Conservation (phyloP, 2,113 vertebrate species). For the Oreochromis aureus region DNA sequence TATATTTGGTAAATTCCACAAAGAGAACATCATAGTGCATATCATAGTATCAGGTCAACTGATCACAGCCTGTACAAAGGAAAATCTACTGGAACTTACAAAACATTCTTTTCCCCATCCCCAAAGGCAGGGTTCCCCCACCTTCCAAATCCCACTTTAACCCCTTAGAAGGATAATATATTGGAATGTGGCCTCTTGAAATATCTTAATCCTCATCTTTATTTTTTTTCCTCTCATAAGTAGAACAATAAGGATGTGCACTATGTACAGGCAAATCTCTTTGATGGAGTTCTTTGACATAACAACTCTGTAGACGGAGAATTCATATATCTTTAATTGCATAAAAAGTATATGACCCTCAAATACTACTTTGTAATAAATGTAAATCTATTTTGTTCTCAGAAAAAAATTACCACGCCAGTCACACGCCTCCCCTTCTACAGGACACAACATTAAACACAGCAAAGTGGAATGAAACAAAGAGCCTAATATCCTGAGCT, state of each 20-base stretch:
- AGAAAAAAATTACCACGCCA: neutral
- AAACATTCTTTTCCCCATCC: neutral
- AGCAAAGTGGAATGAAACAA: conserved; percentile 26
- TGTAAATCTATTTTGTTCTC: neutral
- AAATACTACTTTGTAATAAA: neutral
- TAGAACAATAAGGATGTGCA: neutral
- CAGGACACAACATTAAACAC: conserved; percentile 11
- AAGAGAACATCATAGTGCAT: neutral
- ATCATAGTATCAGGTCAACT: neutral
- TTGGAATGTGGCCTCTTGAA: neutral
- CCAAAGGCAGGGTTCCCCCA: neutral
- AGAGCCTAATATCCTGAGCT: conserved; percentile 24
- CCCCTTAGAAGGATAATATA: neutral
- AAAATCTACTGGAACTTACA: neutral
- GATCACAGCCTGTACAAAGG: neutral
- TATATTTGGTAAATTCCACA: neutral
- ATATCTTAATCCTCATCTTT: neutral
- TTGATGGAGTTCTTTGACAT: neutral
- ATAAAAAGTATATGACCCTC: neutral
- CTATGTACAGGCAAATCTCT: neutral
- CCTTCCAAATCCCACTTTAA: neutral
- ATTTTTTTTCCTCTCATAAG: neutral
- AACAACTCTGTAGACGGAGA: neutral
- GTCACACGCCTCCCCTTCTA: neutral
- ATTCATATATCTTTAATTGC: neutral